Conservation (phyloP, 1,140 invertebrate genomes). For the Asbolus verrucosus region DNA sequence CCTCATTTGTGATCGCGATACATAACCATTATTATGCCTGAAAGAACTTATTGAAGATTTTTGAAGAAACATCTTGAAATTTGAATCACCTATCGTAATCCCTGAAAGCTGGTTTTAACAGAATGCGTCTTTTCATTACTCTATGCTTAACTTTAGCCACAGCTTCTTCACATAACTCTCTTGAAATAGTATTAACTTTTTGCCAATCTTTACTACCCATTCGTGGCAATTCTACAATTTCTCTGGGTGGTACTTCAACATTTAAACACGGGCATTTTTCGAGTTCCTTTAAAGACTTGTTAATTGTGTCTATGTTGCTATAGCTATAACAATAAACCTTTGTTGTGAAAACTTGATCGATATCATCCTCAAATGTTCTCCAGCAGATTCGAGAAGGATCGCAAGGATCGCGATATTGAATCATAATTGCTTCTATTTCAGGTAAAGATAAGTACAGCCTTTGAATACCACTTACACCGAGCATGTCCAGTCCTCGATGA, state of each 20-base stretch:
- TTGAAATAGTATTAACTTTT: constrained; percentile 57
- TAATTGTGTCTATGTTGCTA: neutral
- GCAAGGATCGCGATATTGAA: constrained; percentile 74
- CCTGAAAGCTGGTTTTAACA: constrained; percentile 74
- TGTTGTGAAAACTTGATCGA: constrained; percentile 76
- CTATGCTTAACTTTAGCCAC: constrained; percentile 67
- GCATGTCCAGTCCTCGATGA: constrained; percentile 71
- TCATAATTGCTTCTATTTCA: constrained; percentile 71
- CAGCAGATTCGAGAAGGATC: constrained; percentile 74
- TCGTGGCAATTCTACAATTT: constrained; percentile 65
- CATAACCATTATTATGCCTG: constrained; percentile 76
- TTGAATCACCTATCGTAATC: constrained; percentile 74
- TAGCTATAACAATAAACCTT: constrained; percentile 63
- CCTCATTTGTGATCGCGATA: constrained; percentile 74
- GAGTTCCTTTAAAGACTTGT: constrained; percentile 64
- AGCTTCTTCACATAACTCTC: constrained; percentile 70
- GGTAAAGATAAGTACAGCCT: constrained; percentile 68
- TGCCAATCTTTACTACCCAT: constrained; percentile 68
- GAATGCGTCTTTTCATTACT: constrained; percentile 68
- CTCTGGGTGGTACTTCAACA: constrained; percentile 65
- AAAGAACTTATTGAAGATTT: constrained; percentile 30
- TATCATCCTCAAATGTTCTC: constrained; percentile 78
- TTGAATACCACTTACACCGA: constrained; percentile 71
- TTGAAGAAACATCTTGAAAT: constrained; percentile 7
- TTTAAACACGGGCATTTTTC: constrained; percentile 72